Conservation (phyloP, 1,140 invertebrate genomes). For the Drosophila santomea region DNA sequence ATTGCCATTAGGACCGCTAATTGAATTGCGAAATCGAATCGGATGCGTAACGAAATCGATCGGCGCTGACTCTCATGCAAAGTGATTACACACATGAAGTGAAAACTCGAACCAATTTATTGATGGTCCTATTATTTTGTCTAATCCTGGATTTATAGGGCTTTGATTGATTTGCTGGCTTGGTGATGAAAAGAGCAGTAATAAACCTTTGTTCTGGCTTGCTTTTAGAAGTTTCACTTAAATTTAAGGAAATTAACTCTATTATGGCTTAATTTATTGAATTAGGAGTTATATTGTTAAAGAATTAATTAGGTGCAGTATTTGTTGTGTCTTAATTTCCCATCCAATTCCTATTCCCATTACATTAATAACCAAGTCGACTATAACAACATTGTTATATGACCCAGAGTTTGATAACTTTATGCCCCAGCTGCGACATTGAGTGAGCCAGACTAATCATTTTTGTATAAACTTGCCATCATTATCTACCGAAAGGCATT, state of each 20-base stretch:
- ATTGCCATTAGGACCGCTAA: constrained; percentile 55
- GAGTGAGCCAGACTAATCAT: constrained; percentile 35
- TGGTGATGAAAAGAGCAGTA: neutral
- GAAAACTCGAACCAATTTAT: constrained; percentile 1
- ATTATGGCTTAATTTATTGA: neutral
- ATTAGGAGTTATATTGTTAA: no score
- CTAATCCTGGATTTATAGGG: neutral
- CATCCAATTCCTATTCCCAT: neutral
- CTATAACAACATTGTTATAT: constrained; percentile 3
- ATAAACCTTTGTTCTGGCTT: neutral
- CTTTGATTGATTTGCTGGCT: constrained; percentile 34
- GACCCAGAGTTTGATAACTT: constrained; percentile 13
- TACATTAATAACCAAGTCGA: constrained; percentile 11
- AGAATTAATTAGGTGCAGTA: no score
- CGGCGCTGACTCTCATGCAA: constrained; percentile 46
- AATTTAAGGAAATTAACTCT: neutral
- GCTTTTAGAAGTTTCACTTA: neutral
- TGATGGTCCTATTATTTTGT: neutral
- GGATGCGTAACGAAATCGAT: constrained; percentile 62
- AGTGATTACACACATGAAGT: constrained; percentile 14
- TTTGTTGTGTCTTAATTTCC: neutral
- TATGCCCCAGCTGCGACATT: constrained; percentile 25
- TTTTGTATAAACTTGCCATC: constrained; percentile 26
- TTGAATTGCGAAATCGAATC: constrained; percentile 68
- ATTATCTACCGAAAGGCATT: constrained; percentile 23